Conservation (phyloP, 1,140 invertebrate species). For the Pogonus chalceus region DNA sequence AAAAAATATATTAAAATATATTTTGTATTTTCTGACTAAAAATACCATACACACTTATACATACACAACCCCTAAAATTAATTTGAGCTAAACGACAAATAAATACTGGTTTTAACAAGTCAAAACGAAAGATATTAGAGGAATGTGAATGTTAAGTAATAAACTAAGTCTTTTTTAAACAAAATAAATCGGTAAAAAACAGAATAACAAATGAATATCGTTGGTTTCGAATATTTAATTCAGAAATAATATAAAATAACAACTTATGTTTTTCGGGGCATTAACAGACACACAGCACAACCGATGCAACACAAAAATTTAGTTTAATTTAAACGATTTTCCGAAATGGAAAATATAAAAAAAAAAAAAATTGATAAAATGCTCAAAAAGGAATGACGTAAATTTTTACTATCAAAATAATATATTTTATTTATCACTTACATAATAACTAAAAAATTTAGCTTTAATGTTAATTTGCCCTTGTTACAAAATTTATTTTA, state of each 20-base stretch:
- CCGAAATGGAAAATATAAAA: no score
- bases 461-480: background rate
- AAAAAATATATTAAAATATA: constrained; percentile 5
- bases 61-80: background rate
- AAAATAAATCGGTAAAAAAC: no score
- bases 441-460: background rate
- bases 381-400: constrained; percentile 1
- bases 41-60: background rate
- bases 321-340: no score
- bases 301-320: no score
- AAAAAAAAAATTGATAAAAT: background rate
- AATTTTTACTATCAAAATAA: constrained; percentile 5
- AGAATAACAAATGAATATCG: no score
- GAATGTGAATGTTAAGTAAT: background rate
- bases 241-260: no score
- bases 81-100: background rate
- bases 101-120: no score
- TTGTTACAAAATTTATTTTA: background rate
- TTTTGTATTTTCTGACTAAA: background rate
- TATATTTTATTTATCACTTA: constrained; percentile 1
- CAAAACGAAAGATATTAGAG: no score
- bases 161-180: no score
- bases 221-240: no score
- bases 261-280: no score
- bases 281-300: no score